These are phyloP conservation scores for Neofelis nebulosa DNA, from an alignment of 2,113 vertebrate species.

Conservation along the genomic window DNA sequence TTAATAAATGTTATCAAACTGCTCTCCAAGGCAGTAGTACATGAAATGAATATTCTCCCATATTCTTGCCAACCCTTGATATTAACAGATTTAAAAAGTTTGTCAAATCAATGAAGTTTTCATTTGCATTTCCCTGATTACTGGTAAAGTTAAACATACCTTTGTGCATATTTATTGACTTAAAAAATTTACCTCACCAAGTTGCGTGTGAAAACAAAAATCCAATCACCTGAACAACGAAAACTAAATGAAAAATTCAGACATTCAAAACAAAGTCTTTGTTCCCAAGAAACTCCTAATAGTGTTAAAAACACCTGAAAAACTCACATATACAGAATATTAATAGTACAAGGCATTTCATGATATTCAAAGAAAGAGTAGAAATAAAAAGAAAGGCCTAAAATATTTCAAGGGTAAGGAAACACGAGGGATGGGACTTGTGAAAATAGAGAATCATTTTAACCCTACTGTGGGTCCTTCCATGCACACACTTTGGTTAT, in stretches of 20 bases:
- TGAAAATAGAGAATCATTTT: not conserved
- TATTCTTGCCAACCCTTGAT: not conserved
- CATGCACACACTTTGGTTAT: not conserved
- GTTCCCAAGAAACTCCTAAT: not conserved
- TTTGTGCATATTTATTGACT: not conserved
- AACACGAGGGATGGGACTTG: not conserved
- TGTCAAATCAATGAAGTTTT: conserved; percentile 13
- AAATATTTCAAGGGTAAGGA: not conserved
- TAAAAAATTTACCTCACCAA: not conserved
- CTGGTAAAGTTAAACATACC: not conserved
- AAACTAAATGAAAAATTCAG: not conserved
- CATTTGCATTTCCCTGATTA: not conserved
- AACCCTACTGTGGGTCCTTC: not conserved
- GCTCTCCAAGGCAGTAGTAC: not conserved
- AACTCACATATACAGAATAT: not conserved
- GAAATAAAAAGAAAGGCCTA: not conserved
- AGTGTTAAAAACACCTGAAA: not conserved
- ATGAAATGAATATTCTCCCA: not conserved
- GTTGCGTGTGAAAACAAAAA: not conserved
- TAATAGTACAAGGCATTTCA: not conserved
- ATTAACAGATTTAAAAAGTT: not conserved
- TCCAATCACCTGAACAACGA: not conserved
- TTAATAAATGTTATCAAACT: not conserved
- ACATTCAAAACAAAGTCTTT: not conserved
- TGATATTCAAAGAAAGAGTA: not conserved